phyloP scores from a whole-genome alignment of 2,888 invertebrate genomes.

The Thumatha senex region DNA sequence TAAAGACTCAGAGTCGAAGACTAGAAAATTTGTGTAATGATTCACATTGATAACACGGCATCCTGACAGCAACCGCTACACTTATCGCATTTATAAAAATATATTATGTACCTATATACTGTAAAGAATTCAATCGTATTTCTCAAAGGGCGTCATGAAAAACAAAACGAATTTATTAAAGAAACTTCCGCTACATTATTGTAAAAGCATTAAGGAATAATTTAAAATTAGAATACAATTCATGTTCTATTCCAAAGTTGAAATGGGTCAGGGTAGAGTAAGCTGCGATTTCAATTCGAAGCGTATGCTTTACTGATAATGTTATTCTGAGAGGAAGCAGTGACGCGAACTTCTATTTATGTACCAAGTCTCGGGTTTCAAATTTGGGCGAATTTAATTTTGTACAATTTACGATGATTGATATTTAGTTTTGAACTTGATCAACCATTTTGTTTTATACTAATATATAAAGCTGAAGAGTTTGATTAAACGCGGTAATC shows the following conservation, averaged over 20 bases:
- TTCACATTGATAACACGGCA: too few relatives aligned
- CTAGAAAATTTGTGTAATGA: too few relatives aligned
- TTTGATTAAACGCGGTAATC: too few relatives aligned
- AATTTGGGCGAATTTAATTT: conserved; percentile 9
- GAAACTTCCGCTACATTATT: conserved; percentile 11
- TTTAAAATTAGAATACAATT: conserved; percentile 44
- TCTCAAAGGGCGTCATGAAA: too few relatives aligned
- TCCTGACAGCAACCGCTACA: too few relatives aligned
- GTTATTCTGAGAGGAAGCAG: conserved; percentile 27
- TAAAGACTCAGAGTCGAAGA: too few relatives aligned
- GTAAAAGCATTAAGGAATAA: conserved; percentile 25
- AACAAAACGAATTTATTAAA: conserved; percentile 6
- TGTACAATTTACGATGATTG: conserved; percentile 1
- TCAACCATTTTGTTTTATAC: too few relatives aligned
- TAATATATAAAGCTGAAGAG: too few relatives aligned
- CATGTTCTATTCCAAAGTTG: conserved; percentile 38
- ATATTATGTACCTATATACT: too few relatives aligned
- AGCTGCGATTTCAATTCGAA: conserved; percentile 39
- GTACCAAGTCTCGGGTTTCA: conserved; percentile 10
- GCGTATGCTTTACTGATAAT: conserved; percentile 37
- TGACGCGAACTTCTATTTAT: conserved; percentile 27
- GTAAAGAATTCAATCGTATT: too few relatives aligned
- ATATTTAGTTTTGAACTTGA: too few relatives aligned
- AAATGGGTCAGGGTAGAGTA: conserved; percentile 35
- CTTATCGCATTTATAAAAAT: too few relatives aligned